Evolutionary conservation across 2,888 invertebrate genomes (phyloP).

Genomic region (Brachyopa scutellaris): DNA sequence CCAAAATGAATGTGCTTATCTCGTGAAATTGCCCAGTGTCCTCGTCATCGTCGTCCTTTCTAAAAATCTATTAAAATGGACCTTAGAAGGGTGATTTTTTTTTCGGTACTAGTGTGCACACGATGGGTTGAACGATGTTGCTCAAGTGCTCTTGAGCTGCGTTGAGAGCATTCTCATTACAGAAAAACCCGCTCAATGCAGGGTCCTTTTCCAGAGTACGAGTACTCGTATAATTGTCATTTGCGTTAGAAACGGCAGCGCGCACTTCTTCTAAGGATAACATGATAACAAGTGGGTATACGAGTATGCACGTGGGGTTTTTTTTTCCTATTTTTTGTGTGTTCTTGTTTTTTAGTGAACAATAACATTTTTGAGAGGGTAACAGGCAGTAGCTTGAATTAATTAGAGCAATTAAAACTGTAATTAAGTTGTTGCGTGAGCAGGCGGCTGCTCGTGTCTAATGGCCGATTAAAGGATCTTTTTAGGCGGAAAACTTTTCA

Average conservation of each 20-base stretch:
- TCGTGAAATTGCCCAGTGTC: slow-evolving; percentile 44
- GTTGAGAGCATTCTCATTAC: slow-evolving; percentile 47
- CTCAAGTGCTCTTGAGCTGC: slow-evolving; percentile 37
- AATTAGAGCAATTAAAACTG: slow-evolving; percentile 81
- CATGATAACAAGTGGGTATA: slow-evolving; percentile 39
- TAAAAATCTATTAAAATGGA: slow-evolving; percentile 8
- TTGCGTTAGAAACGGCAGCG: slow-evolving; percentile 22
- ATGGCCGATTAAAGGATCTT: slow-evolving; percentile 65
- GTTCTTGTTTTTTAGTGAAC: slow-evolving; percentile 6
- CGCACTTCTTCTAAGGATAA: slow-evolving; percentile 10
- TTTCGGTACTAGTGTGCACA: too few relatives aligned
- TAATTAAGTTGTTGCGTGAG: slow-evolving; percentile 81
- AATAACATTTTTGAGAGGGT: slow-evolving; percentile 16
- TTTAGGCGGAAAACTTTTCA: slow-evolving; percentile 45
- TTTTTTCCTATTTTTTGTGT: background rate
- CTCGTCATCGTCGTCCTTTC: slow-evolving; percentile 9
- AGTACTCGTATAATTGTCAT: slow-evolving; percentile 58
- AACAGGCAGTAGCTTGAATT: slow-evolving; percentile 75
- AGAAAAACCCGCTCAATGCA: slow-evolving; percentile 46
- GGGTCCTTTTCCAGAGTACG: slow-evolving; percentile 32
- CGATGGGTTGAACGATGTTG: slow-evolving; percentile 27
- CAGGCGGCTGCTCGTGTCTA: slow-evolving; percentile 50
- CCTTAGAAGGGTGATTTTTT: slow-evolving; percentile 16
- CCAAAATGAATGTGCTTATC: slow-evolving; percentile 40
- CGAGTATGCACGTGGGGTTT: too few relatives aligned